Evolutionary conservation across 2,888 invertebrate species (phyloP).

Genomic region (Camponotus fellah): DNA sequence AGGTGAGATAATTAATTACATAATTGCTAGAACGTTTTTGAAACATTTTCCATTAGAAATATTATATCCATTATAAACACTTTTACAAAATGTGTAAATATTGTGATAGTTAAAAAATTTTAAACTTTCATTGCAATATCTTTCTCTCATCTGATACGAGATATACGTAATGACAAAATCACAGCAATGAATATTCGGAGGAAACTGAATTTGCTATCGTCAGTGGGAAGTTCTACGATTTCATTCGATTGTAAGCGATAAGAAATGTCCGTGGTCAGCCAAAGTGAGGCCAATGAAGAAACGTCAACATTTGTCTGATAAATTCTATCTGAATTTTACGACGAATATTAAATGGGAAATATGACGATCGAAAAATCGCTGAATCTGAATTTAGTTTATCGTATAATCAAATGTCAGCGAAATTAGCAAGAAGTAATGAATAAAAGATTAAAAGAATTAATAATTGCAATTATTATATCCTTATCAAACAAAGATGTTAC

Average conservation of each 20-base stretch:
- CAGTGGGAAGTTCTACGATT: conserved; percentile 40
- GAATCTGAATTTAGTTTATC: conserved; percentile 31
- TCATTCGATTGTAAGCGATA: conserved; percentile 51
- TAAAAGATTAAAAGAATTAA: background rate
- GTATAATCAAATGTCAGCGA: conserved; percentile 26
- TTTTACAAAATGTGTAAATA: background rate
- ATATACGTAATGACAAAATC: background rate
- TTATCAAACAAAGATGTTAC: background rate
- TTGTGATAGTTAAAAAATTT: background rate
- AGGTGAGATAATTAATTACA: background rate
- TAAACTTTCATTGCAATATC: background rate
- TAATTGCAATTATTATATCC: background rate
- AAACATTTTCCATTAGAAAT: background rate
- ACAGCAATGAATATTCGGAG: conserved; percentile 55
- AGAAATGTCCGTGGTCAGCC: conserved; percentile 68
- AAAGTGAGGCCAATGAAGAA: conserved; percentile 60
- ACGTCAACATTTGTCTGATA: conserved; percentile 48
- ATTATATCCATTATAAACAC: background rate
- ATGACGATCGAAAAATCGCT: conserved; percentile 44
- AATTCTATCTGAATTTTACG: conserved; percentile 53
- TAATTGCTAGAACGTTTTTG: background rate
- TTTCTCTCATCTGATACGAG: conserved; percentile 38
- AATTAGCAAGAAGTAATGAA: background rate
- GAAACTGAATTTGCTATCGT: conserved; percentile 57
- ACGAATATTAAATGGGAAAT: conserved; percentile 60